phyloP scores from a whole-genome alignment of 1,140 invertebrate genomes.

The Anoplolepis gracilipes region DNA sequence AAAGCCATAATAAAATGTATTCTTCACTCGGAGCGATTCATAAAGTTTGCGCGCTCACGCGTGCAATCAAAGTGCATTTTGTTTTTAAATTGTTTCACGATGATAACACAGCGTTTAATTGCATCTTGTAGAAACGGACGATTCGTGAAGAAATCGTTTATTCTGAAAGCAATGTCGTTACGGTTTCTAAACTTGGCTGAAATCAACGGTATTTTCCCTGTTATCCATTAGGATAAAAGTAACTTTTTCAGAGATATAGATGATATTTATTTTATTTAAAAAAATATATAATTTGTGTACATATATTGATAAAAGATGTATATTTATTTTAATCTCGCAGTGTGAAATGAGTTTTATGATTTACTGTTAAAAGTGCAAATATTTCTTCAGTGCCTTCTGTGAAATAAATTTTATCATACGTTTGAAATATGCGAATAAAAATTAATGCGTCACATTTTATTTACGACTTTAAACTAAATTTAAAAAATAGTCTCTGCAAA shows the following conservation, averaged over 20 bases:
- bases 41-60: neutral
- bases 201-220: neutral
- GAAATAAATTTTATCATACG: neutral
- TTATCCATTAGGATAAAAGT: neutral
- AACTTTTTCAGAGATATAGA: neutral
- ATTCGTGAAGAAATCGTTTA: conserved; percentile 7
- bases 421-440: neutral
- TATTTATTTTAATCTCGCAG: neutral
- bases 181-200: neutral
- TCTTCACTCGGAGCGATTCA: neutral
- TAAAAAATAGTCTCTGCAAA: neutral
- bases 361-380: neutral
- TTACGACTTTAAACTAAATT: neutral
- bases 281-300: neutral
- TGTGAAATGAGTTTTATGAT: neutral
- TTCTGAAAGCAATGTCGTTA: neutral
- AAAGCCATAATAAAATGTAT: conserved; percentile 18
- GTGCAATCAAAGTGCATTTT: neutral
- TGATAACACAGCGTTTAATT: conserved; percentile 16
- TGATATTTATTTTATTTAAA: neutral
- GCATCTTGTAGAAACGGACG: conserved; percentile 3
- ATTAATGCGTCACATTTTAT: neutral
- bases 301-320: too few species aligned
- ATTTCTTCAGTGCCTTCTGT: neutral
- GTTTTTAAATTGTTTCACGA: conserved; percentile 13